These are phyloP conservation scores for Melanotaenia trifasciata DNA, from an alignment of 2,797 vertebrate species.

Conservation along the genomic window DNA sequence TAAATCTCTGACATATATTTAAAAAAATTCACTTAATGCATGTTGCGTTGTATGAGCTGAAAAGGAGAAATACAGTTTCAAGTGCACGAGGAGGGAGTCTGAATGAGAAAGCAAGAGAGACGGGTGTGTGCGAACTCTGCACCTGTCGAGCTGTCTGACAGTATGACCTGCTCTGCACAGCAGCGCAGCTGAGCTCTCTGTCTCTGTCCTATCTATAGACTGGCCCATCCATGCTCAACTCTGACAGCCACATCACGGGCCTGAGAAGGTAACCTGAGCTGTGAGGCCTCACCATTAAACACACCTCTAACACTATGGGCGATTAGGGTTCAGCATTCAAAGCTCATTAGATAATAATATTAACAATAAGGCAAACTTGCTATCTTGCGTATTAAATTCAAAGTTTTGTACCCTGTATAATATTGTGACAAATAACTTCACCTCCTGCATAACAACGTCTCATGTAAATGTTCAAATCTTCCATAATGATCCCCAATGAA, in stretches of 20 bases:
- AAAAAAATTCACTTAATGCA: background rate
- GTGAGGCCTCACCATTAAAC: conserved; percentile 54
- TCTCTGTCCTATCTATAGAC: conserved; percentile 86
- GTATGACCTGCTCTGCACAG: conserved; percentile 77
- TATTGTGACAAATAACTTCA: background rate
- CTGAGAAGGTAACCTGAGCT: conserved; percentile 67
- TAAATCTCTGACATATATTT: background rate
- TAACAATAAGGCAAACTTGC: background rate
- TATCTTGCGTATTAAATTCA: no score
- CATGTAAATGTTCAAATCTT: background rate
- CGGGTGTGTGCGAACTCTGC: conserved; percentile 62
- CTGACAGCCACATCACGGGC: conserved; percentile 54
- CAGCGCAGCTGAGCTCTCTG: conserved; percentile 80
- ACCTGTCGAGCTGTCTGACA: conserved; percentile 82
- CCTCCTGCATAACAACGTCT: background rate
- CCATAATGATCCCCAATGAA: background rate
- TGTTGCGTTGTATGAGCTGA: conserved; percentile 3
- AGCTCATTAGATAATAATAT: background rate
- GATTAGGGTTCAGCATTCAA: conserved; percentile 6
- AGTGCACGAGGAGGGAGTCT: conserved; percentile 10
- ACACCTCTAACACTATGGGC: conserved; percentile 41
- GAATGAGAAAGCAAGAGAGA: conserved; percentile 25
- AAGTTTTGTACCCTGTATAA: no score
- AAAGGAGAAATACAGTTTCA: conserved; percentile 25
- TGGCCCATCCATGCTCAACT: conserved; percentile 54